These are phyloP conservation scores for Poecilia picta DNA, from an alignment of 2,797 vertebrate species.

Conservation along the genomic window DNA sequence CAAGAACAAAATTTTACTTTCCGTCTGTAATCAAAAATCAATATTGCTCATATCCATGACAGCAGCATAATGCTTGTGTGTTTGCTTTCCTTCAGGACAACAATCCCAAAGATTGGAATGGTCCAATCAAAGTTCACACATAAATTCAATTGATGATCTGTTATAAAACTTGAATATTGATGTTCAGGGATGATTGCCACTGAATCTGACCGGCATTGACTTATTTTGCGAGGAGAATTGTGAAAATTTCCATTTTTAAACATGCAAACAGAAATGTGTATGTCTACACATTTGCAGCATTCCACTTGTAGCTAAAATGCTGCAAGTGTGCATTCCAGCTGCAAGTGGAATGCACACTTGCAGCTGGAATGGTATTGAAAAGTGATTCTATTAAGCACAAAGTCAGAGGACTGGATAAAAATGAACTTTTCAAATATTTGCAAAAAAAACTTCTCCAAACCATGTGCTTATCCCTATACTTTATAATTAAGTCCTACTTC, in stretches of 20 bases:
- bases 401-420: background rate
- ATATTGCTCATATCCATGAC: too few relatives aligned
- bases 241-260: background rate
- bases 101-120: background rate
- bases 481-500: background rate
- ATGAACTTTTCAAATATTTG: background rate
- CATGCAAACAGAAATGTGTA: background rate
- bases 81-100: background rate
- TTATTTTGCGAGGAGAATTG: background rate
- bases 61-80: background rate
- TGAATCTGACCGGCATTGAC: background rate
- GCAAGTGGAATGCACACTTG: background rate
- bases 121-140: background rate
- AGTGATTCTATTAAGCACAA: background rate
- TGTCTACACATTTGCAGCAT: too few relatives aligned
- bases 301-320: too few relatives aligned
- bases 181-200: background rate
- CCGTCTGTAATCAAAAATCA: too few relatives aligned
- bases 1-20: too few relatives aligned
- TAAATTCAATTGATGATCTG: background rate
- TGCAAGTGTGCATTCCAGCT: too few relatives aligned
- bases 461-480: background rate
- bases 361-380: background rate
- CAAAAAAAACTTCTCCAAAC: background rate
- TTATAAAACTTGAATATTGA: background rate